phyloP scores from a whole-genome alignment of 1,140 invertebrate genomes.

The Drosophila kurseongensis region DNA sequence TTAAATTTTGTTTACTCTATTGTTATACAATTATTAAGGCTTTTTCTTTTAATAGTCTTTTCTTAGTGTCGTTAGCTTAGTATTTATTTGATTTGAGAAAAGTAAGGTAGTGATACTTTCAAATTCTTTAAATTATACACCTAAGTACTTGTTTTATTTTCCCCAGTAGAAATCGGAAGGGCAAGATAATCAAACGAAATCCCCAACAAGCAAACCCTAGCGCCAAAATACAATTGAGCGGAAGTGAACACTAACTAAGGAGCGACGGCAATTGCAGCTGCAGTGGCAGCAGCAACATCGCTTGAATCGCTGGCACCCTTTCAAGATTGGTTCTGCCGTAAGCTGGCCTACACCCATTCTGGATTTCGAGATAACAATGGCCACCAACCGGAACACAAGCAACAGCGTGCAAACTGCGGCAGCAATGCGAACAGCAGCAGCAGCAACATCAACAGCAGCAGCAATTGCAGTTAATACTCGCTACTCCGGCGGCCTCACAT shows the following conservation, averaged over 20 bases:
- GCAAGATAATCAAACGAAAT: conserved; percentile 4
- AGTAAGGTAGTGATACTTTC: too few relatives aligned
- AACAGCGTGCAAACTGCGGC: conserved; percentile 38
- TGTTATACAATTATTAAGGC: too few relatives aligned
- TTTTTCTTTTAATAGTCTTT: too few relatives aligned
- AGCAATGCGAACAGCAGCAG: conserved; percentile 23
- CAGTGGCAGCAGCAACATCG: conserved; percentile 12
- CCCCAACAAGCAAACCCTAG: neutral
- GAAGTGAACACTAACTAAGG: conserved; percentile 45
- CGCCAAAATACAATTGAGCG: conserved; percentile 61
- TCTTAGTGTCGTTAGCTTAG: too few relatives aligned
- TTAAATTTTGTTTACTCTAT: too few relatives aligned
- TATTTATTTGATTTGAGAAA: too few relatives aligned
- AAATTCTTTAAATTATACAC: too few relatives aligned
- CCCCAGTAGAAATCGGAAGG: neutral
- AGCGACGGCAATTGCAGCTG: conserved; percentile 12
- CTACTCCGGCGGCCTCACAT: conserved; percentile 46
- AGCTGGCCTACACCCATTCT: conserved; percentile 34
- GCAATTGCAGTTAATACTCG: conserved; percentile 10
- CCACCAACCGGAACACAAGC: conserved; percentile 42
- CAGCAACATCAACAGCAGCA: neutral
- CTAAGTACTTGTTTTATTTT: neutral
- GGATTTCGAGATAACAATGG: conserved; percentile 31
- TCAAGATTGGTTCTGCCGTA: conserved; percentile 22
- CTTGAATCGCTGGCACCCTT: conserved; percentile 17